phyloP scores from a whole-genome alignment of 1,140 invertebrate genomes.

The Magallana angulata region DNA sequence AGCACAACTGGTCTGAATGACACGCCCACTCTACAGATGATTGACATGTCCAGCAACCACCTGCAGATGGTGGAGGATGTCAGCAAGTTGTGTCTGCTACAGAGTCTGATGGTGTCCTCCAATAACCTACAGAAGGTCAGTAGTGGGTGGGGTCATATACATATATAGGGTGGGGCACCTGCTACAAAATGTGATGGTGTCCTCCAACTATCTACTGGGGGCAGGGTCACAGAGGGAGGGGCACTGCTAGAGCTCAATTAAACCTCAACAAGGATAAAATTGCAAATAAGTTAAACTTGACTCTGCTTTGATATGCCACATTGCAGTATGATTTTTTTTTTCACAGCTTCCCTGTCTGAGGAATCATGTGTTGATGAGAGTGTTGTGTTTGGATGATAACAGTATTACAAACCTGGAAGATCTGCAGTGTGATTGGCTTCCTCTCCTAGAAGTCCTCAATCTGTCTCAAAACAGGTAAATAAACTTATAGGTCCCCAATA shows the following conservation, averaged over 20 bases:
- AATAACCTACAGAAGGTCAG: conserved; percentile 75
- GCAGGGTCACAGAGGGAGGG: too few relatives aligned
- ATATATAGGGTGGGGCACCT: too few relatives aligned
- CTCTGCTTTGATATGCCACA: too few relatives aligned
- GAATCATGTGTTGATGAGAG: conserved; percentile 74
- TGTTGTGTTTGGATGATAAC: conserved; percentile 73
- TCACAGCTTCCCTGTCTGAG: conserved; percentile 70
- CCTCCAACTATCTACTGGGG: too few relatives aligned
- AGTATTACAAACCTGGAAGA: conserved; percentile 68
- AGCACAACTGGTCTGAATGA: conserved; percentile 68
- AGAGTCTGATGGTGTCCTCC: conserved; percentile 62
- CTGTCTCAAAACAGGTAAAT: conserved; percentile 71
- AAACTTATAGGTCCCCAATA: not conserved
- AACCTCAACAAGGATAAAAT: too few relatives aligned
- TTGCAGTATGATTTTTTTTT: not conserved
- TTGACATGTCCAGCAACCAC: conserved; percentile 74
- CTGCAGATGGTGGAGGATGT: conserved; percentile 68
- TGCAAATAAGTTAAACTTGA: too few relatives aligned
- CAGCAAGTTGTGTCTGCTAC: conserved; percentile 72
- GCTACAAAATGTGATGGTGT: too few relatives aligned
- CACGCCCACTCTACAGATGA: conserved; percentile 69
- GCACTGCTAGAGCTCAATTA: too few relatives aligned
- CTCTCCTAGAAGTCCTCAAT: conserved; percentile 65
- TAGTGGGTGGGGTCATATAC: not conserved
- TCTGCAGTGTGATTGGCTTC: conserved; percentile 68